A percentile compares a stretch with the other conserved stretches of the same genome.
Conservation (phyloP, 2,797 vertebrate genomes). For the Notolepis coatsorum region DNA sequence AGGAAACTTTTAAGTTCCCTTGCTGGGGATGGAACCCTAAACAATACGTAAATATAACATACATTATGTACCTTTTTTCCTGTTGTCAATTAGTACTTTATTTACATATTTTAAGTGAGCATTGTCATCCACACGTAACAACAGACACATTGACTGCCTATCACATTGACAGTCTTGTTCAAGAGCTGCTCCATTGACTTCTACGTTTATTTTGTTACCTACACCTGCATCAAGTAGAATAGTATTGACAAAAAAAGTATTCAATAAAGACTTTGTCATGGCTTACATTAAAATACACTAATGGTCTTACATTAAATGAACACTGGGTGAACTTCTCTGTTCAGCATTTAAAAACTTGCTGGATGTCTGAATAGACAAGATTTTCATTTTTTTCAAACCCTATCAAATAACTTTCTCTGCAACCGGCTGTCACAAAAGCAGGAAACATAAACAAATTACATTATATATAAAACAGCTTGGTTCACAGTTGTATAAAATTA, state of each 20-base stretch:
- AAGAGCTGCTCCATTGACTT: no score
- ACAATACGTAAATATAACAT: no score
- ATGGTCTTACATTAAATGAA: not conserved
- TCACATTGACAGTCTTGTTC: not conserved
- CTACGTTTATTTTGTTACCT: no score
- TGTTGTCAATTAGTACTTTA: no score
- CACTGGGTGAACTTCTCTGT: not conserved
- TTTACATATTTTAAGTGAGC: no score
- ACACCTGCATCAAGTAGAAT: not conserved
- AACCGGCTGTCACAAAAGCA: constrained; percentile 1
- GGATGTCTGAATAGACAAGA: not conserved
- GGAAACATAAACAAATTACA: constrained; percentile 15
- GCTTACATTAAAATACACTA: no score
- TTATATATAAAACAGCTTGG: constrained; percentile 20
- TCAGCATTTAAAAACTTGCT: no score
- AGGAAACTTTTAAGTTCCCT: no score
- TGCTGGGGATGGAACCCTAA: no score
- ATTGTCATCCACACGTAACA: not conserved
- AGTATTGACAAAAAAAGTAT: no score
- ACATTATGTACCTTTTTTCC: no score
- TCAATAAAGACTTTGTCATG: no score
- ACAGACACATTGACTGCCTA: not conserved
- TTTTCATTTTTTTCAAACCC: constrained; percentile 17
- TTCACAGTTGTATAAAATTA: constrained; percentile 28
- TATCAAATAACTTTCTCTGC: constrained; percentile 36